Percentiles rank a stretch among this genome's conserved stretches.
Conservation (phyloP, 2,797 vertebrate genomes). For the Sarcophilus harrisii region DNA sequence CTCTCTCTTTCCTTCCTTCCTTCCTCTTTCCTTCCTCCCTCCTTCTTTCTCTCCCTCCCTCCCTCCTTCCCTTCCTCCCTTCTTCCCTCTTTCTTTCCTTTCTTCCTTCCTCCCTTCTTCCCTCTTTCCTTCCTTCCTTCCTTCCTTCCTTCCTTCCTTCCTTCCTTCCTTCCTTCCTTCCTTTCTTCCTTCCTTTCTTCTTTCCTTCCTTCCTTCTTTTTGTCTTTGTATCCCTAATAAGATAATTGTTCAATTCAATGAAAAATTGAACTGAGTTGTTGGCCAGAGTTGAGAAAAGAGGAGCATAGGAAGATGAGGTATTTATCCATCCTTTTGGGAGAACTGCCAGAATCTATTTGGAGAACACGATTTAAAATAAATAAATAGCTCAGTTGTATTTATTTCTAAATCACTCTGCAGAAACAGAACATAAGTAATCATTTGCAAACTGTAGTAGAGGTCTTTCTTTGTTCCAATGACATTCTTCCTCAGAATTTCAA, state of each 20-base stretch:
- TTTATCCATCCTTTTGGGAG: not conserved
- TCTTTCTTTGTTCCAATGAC: slow-evolving; percentile 5
- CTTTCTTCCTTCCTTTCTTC: too few relatives aligned
- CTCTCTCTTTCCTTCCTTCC: too few relatives aligned
- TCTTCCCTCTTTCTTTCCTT: too few relatives aligned
- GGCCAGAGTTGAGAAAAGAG: not conserved
- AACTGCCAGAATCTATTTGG: not conserved
- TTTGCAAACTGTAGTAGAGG: not conserved
- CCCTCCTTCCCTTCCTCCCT: too few relatives aligned
- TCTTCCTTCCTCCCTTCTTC: too few relatives aligned
- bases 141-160: too few relatives aligned
- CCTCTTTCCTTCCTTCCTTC: too few relatives aligned
- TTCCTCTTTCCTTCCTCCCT: too few relatives aligned
- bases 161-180: too few relatives aligned
- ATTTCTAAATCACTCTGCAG: not conserved
- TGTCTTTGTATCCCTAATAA: not conserved
- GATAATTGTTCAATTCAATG: not conserved
- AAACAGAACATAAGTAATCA: not conserved
- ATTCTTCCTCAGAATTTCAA: not conserved
- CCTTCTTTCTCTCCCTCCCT: too few relatives aligned
- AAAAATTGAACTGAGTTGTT: not conserved
- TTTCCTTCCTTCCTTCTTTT: too few relatives aligned
- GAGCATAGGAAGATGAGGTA: not conserved
- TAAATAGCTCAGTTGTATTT: not conserved
- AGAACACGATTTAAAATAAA: not conserved